These are phyloP conservation scores for Anhinga rufa DNA, from an alignment of 2,113 vertebrate genomes.

Conservation along the genomic window DNA sequence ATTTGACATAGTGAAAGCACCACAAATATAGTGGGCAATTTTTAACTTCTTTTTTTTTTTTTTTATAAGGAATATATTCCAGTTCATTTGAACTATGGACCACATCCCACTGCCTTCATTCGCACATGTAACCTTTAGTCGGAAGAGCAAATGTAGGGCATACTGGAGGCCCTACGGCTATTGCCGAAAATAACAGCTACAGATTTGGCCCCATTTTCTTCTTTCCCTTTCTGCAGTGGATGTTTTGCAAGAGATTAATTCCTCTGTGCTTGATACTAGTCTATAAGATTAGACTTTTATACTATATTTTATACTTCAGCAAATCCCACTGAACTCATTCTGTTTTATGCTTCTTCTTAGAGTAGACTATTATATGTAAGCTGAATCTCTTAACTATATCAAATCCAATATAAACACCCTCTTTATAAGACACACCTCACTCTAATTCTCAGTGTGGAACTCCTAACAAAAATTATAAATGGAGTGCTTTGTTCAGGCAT, in stretches of 20 bases:
- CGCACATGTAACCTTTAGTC: neutral
- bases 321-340: conserved; percentile 64
- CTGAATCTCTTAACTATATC: conserved; percentile 61
- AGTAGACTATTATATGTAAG: conserved; percentile 44
- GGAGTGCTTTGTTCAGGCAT: conserved; percentile 21
- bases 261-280: conserved; percentile 17
- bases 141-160: neutral
- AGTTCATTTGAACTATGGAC: neutral
- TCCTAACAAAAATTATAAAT: conserved; percentile 62
- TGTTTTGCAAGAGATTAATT: conserved; percentile 23
- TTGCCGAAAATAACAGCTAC: neutral
- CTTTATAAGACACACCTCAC: conserved; percentile 59
- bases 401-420: conserved; percentile 65
- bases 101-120: neutral
- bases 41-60: neutral
- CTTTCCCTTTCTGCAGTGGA: neutral
- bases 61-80: neutral
- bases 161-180: neutral
- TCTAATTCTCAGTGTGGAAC: conserved; percentile 29
- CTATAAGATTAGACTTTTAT: conserved; percentile 56
- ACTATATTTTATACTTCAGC: conserved; percentile 27
- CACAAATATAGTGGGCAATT: neutral
- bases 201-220: neutral
- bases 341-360: conserved; percentile 54
- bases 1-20: neutral